Evolutionary conservation across 2,113 vertebrate species (phyloP).

Genomic region (Neogobius melanostomus): DNA sequence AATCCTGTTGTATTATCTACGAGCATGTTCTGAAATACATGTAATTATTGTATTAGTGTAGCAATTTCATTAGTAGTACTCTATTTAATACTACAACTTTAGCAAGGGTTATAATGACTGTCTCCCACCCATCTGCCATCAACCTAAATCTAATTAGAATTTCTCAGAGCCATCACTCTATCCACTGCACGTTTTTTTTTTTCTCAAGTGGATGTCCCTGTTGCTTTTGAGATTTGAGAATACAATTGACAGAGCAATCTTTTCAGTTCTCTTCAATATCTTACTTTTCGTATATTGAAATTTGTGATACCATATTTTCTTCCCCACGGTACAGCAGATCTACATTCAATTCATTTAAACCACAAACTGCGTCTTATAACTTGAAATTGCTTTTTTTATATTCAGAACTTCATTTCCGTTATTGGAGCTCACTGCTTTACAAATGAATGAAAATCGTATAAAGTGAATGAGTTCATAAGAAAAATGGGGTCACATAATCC

Average conservation of each 20-base stretch:
- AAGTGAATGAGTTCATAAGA: slow-evolving; percentile 16
- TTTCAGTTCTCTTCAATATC: background rate
- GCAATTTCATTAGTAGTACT: too few species aligned
- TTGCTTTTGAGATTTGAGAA: background rate
- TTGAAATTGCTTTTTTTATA: slow-evolving; percentile 11
- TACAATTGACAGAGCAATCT: background rate
- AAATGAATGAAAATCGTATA: slow-evolving; percentile 13
- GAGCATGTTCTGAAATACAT: too few species aligned
- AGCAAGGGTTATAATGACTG: too few species aligned
- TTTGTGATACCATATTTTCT: background rate
- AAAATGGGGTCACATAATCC: slow-evolving; percentile 9
- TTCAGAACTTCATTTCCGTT: slow-evolving; percentile 5
- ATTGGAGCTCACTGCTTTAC: slow-evolving; percentile 18
- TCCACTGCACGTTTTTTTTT: background rate
- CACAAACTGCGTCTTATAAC: background rate
- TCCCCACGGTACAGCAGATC: background rate
- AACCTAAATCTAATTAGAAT: too few species aligned
- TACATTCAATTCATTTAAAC: slow-evolving; percentile 2
- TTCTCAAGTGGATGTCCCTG: background rate
- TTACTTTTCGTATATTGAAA: background rate
- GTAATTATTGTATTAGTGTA: too few species aligned
- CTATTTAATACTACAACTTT: too few species aligned
- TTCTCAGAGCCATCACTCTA: background rate
- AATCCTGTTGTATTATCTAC: too few species aligned
- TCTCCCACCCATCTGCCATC: too few species aligned